phyloP scores from a whole-genome alignment of 2,797 vertebrate species.

The Hydrocynus forskahlii region DNA sequence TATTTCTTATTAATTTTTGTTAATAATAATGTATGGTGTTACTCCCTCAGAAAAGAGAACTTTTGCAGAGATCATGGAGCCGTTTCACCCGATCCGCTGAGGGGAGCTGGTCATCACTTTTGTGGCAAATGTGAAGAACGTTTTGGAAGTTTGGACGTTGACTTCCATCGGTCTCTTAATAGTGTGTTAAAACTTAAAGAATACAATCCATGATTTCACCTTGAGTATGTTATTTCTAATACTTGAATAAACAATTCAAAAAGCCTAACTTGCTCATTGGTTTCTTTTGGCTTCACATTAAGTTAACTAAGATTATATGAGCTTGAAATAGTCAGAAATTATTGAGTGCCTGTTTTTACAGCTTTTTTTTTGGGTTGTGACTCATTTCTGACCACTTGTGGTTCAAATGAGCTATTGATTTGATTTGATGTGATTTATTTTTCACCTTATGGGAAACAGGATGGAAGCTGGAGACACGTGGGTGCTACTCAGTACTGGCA shows the following conservation, averaged over 20 bases:
- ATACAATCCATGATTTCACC: conserved; percentile 26
- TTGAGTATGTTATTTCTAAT: conserved; percentile 32
- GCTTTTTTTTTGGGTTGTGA: neutral
- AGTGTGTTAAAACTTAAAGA: conserved; percentile 17
- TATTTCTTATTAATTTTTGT: neutral
- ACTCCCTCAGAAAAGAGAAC: conserved; percentile 80
- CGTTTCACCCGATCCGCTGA: conserved; percentile 86
- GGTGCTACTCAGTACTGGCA: too few species aligned
- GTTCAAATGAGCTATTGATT: neutral
- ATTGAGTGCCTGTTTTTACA: neutral
- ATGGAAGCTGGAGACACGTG: too few species aligned
- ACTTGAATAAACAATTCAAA: conserved; percentile 53
- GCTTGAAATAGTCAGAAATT: neutral
- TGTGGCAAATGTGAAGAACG: conserved; percentile 12
- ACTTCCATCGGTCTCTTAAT: neutral
- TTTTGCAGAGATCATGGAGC: conserved; percentile 82
- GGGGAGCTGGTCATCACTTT: conserved; percentile 8
- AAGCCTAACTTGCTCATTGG: neutral
- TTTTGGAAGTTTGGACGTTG: conserved; percentile 16
- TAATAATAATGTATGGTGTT: neutral
- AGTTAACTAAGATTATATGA: neutral
- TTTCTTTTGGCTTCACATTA: neutral
- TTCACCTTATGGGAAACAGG: too few species aligned
- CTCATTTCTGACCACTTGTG: neutral
- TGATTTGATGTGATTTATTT: too few species aligned